Percentiles rank a stretch among this genome's conserved stretches.
phyloP scores from a whole-genome alignment of 2,888 invertebrate genomes.

The Drosophila colorata region DNA sequence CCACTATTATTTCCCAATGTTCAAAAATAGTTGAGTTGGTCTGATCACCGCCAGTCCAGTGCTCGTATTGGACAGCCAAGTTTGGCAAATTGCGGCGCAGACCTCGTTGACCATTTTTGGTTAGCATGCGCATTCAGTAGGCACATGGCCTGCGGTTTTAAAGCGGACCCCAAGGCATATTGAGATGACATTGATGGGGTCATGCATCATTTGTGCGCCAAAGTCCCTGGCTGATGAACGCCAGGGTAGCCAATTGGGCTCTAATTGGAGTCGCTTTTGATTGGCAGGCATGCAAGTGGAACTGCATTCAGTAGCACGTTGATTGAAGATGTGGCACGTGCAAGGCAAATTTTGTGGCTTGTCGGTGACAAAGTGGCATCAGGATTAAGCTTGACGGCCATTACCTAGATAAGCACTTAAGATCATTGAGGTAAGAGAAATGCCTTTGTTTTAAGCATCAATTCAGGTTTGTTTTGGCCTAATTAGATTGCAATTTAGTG shows the following conservation, averaged over 20 bases:
- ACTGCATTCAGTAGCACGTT: constrained; percentile 10
- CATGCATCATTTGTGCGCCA: constrained; percentile 37
- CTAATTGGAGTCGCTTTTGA: constrained; percentile 26
- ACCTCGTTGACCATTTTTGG: constrained; percentile 46
- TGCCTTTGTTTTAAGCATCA: background rate
- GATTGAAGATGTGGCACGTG: constrained; percentile 8
- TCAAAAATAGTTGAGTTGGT: constrained; percentile 49
- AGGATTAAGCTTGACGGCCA: background rate
- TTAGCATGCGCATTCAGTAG: constrained; percentile 45
- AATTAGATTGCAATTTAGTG: too few species aligned
- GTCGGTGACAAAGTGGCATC: background rate
- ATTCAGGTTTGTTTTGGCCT: too few species aligned
- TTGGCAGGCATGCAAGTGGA: constrained; percentile 17
- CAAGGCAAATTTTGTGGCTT: constrained; percentile 4
- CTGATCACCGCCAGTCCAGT: background rate
- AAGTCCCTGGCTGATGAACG: constrained; percentile 1
- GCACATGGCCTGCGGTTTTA: constrained; percentile 21
- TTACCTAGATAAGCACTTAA: background rate
- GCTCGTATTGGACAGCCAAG: constrained; percentile 11
- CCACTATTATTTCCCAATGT: constrained; percentile 58
- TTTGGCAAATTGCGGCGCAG: constrained; percentile 18
- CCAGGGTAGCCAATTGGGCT: background rate
- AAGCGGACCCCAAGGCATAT: constrained; percentile 26
- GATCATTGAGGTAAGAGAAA: background rate
- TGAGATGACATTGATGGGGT: constrained; percentile 51